Evolutionary conservation across 2,888 invertebrate genomes (phyloP), one percentile per base, ranked within the genome.

Genomic region (Perizoma affinitatum): DNA sequence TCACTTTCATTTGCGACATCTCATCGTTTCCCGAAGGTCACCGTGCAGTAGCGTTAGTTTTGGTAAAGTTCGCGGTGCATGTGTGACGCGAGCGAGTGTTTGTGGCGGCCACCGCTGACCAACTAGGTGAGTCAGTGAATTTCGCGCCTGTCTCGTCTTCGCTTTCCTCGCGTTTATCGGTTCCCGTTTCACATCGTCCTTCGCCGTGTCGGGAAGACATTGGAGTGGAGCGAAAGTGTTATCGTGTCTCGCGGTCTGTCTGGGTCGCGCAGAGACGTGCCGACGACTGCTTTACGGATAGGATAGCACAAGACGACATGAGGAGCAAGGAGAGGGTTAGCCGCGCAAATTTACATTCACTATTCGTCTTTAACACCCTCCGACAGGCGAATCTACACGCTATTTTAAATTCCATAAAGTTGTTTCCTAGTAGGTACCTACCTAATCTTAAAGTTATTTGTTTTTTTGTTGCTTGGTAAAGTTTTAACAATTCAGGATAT

Each of bases 1-100:
- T 93, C 93, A 92, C 92, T 93, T 92, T 93, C 92, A 90, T 91
- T 92, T 89, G 92, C 87, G 91, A 90, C 88, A 90, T 88, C 88
- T 84, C 88, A 84, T 86, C 90, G 88, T 85, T 74, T 87, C 86
- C 84, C 88, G 90, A 91, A 92, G 92, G 92, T 92, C 92, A 92
- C 83, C 82, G 88, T 87, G 88, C 89, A 84, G 81, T 75, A 75
- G 75, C 73, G 75, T 75, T 64, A 66, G 67, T 70, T 65, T 73
- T 79, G 76, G 59, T 64, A 66, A 66, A 69, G 66, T 69, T 67
- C 54, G 62, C 65, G 77, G 75, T 82, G 81, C 85, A 82, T 81
- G 78, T 78, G 83, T 81, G 80, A 67, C 78, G 76, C 80, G 79
- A 74, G 78, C 84, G 86, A 78, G 83, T 80, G 87, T 74, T 81